Percentiles rank a stretch among this genome's conserved stretches.
Evolutionary conservation across 2,797 vertebrate genomes (phyloP).

Genomic region (Etheostoma nigrum): DNA sequence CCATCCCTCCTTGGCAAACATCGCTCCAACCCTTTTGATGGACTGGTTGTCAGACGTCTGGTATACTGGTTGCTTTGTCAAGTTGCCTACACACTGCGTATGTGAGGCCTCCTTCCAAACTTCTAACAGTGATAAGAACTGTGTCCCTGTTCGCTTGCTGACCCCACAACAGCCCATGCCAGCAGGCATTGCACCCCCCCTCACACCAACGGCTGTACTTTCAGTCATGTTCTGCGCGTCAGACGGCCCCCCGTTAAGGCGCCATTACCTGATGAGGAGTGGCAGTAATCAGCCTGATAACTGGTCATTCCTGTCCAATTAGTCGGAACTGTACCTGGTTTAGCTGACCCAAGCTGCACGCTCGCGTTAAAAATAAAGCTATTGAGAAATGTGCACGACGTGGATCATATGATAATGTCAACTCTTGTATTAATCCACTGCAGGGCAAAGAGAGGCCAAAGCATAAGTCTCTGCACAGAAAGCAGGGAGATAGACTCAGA

Average conservation of each 20-base stretch:
- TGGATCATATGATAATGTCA: conserved; percentile 65
- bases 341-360: conserved; percentile 24
- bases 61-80: conserved; percentile 16
- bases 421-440: conserved; percentile 49
- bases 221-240: conserved; percentile 71
- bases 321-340: conserved; percentile 57
- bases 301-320: conserved; percentile 67
- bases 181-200: conserved; percentile 24
- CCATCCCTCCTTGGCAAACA: conserved; percentile 25
- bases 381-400: conserved; percentile 50
- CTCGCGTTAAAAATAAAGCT: conserved; percentile 56
- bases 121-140: conserved; percentile 67
- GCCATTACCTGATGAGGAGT: conserved; percentile 67
- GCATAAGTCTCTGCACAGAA: not conserved
- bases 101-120: conserved; percentile 32
- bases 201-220: conserved; percentile 22
- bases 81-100: conserved; percentile 10
- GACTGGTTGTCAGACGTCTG: conserved; percentile 44
- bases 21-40: conserved; percentile 17
- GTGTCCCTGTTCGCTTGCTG: conserved; percentile 70
- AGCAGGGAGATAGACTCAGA: not conserved
- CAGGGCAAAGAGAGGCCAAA: conserved; percentile 22
- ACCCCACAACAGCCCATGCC: conserved; percentile 59
- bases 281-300: conserved; percentile 77
- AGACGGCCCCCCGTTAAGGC: conserved; percentile 49